A percentile compares a stretch with the other conserved stretches of the same genome.
phyloP scores from a whole-genome alignment of 1,140 invertebrate species.

The Brachystomella parvula region DNA sequence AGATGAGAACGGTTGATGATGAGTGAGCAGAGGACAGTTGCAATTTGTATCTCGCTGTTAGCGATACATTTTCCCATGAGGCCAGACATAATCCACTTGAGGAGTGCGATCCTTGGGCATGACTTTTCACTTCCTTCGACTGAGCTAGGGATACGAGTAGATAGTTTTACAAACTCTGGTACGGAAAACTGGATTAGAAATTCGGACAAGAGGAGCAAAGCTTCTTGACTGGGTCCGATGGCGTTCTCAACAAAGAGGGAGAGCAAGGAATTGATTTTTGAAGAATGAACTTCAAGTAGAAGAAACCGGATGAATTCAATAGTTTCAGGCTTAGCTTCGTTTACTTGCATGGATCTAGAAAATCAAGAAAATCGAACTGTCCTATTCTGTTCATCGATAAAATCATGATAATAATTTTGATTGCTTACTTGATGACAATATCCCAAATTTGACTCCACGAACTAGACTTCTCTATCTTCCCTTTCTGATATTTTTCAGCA shows the following conservation, averaged over 20 bases:
- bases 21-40: slow-evolving; percentile 20
- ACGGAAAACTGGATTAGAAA: slow-evolving; percentile 23
- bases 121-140: background rate
- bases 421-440: slow-evolving; percentile 20
- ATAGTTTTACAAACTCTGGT: slow-evolving; percentile 10
- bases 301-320: slow-evolving; percentile 18
- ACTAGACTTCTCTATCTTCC: slow-evolving; percentile 2
- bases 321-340: slow-evolving; percentile 11
- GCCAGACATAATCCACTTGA: slow-evolving; percentile 20
- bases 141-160: no score
- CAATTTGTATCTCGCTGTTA: slow-evolving; percentile 2
- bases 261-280: slow-evolving; percentile 22
- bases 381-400: background rate
- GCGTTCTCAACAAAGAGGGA: slow-evolving; percentile 12
- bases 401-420: background rate
- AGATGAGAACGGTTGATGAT: slow-evolving; percentile 23
- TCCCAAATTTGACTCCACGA: slow-evolving; percentile 32
- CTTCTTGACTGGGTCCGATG: slow-evolving; percentile 8
- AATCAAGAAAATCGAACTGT: background rate
- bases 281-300: slow-evolving; percentile 19
- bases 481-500: slow-evolving; percentile 23
- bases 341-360: slow-evolving; percentile 15
- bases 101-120: slow-evolving; percentile 19
- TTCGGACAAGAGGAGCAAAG: slow-evolving; percentile 15
- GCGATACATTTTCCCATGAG: background rate